Percentiles rank a stretch among this genome's conserved stretches.
These are phyloP conservation scores for Daubentonia madagascariensis DNA, from an alignment of 2,113 vertebrate genomes.

Conservation along the genomic window DNA sequence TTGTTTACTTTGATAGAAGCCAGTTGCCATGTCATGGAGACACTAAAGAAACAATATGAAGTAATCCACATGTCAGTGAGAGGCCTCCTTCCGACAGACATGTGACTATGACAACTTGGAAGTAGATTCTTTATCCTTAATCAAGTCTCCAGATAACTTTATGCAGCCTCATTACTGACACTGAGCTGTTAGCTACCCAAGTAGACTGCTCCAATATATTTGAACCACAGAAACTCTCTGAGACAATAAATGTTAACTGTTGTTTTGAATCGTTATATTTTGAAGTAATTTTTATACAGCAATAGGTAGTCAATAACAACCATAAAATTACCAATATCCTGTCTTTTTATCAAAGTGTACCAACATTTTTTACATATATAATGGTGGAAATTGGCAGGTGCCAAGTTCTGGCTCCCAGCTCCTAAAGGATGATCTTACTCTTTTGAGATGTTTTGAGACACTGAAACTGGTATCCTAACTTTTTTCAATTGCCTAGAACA, in stretches of 20 bases:
- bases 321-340: background rate
- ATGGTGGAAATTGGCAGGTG: background rate
- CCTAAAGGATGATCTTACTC: background rate
- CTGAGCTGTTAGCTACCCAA: background rate
- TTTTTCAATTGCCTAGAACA: background rate
- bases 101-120: background rate
- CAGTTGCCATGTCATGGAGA: background rate
- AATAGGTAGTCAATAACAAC: background rate
- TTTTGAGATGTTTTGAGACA: background rate
- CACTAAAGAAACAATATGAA: background rate
- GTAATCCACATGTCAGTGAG: background rate
- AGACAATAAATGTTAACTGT: background rate
- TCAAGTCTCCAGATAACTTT: background rate
- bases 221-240: background rate
- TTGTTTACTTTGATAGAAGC: background rate
- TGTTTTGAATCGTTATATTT: background rate
- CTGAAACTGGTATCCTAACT: background rate
- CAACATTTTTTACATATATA: background rate
- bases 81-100: background rate
- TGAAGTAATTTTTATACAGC: background rate
- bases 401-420: background rate
- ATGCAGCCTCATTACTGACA: background rate
- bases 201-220: background rate
- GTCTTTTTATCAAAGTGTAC: background rate
- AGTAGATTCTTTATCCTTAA: background rate